Percentiles rank a stretch among this genome's conserved stretches.
Conservation (phyloP, 2,113 vertebrate species). For the Siphamia tubifer region DNA sequence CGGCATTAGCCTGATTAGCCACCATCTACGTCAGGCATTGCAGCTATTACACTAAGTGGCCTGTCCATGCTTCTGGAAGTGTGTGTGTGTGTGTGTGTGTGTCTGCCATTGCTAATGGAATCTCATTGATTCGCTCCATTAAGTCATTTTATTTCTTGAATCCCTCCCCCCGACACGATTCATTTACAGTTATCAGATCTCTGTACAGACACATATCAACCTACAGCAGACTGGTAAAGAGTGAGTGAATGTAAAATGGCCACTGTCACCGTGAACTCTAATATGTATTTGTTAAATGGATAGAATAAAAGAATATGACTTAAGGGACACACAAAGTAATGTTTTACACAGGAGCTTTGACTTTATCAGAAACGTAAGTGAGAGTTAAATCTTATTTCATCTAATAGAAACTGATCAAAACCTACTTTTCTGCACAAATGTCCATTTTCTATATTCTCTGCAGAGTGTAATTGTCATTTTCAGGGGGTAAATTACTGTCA, state of each 20-base stretch:
- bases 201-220: conserved; percentile 29
- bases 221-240: conserved; percentile 32
- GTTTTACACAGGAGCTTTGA: neutral
- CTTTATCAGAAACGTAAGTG: neutral
- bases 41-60: conserved; percentile 54
- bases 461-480: too few species aligned
- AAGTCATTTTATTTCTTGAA: conserved; percentile 52
- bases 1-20: conserved; percentile 52
- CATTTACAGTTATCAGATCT: conserved; percentile 41
- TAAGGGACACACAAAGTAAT: neutral
- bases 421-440: too few species aligned
- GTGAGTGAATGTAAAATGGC: conserved; percentile 30
- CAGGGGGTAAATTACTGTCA: too few species aligned
- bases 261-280: conserved; percentile 22
- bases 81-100: conserved; percentile 13
- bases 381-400: neutral
- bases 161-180: conserved; percentile 43
- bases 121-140: conserved; percentile 66
- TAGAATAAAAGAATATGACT: conserved; percentile 13
- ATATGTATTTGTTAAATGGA: conserved; percentile 41
- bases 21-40: conserved; percentile 17
- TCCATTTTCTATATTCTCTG: too few species aligned
- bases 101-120: conserved; percentile 49
- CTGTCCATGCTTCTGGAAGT: neutral
- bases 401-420: neutral